phyloP scores from a whole-genome alignment of 2,797 vertebrate species.

The Notolepis coatsorum region DNA sequence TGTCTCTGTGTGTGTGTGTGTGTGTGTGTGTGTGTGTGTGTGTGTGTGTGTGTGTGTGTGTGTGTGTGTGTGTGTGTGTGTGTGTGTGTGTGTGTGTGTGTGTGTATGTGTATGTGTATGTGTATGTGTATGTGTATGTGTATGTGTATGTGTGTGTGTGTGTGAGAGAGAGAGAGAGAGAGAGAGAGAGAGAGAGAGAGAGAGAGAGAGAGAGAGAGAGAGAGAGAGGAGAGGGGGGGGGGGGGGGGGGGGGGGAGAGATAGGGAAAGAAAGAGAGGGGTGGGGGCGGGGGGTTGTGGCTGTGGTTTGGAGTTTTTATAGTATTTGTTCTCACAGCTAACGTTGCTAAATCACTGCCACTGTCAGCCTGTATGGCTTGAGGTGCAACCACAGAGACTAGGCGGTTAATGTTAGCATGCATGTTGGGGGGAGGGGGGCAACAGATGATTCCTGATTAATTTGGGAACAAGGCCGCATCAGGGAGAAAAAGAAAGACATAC shows the following conservation, averaged over 20 bases:
- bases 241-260: conserved; percentile 12
- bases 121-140: not conserved
- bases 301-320: no score
- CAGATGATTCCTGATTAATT: conserved; percentile 67
- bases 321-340: conserved; percentile 45
- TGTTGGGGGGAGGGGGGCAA: conserved; percentile 52
- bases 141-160: not conserved
- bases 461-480: conserved; percentile 33
- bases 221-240: not conserved
- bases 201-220: conserved; percentile 1
- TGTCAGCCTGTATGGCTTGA: conserved; percentile 49
- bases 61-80: conserved; percentile 2
- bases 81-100: conserved; percentile 24
- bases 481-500: conserved; percentile 13
- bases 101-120: not conserved
- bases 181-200: conserved; percentile 2
- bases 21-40: conserved; percentile 13
- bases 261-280: conserved; percentile 59
- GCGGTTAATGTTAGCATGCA: conserved; percentile 28
- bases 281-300: no score
- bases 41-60: conserved; percentile 3
- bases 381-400: conserved; percentile 31
- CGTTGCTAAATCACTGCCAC: conserved; percentile 65
- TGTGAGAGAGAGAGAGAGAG: conserved; percentile 5
- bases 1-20: not conserved